Conservation (phyloP, 2,113 vertebrate species). For the Aviceda subcristata region DNA sequence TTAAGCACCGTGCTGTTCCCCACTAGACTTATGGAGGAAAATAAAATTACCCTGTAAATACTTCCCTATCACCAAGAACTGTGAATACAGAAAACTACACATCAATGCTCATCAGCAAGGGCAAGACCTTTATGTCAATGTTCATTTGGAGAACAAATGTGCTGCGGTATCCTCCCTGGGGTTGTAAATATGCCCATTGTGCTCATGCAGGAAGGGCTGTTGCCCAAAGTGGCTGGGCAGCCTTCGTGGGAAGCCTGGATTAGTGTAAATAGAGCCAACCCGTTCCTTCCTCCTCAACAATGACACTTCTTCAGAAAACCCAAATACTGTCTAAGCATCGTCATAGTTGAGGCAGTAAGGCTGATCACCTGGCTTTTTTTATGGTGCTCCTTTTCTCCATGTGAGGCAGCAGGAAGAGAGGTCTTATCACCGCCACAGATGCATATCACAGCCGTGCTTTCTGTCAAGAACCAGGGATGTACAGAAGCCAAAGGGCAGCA, state of each 20-base stretch:
- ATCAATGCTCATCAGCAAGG: constrained; percentile 65
- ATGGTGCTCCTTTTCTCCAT: neutral
- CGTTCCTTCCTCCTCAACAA: neutral
- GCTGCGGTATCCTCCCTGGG: neutral
- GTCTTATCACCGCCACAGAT: fast-evolving
- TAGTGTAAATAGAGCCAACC: neutral
- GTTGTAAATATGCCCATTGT: constrained; percentile 1
- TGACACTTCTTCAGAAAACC: neutral
- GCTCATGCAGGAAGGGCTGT: constrained; percentile 30
- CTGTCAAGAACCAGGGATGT: fast-evolving
- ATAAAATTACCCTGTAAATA: neutral
- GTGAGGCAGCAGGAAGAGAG: neutral
- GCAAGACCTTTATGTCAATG: constrained; percentile 59
- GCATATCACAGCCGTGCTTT: neutral
- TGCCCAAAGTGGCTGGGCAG: neutral
- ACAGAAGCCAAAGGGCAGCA: neutral
- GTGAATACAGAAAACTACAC: constrained; percentile 21
- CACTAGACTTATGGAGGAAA: neutral
- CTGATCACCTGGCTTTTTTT: neutral
- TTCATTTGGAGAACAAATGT: constrained; percentile 39
- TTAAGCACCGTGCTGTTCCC: neutral
- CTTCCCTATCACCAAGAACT: neutral
- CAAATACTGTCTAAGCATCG: neutral
- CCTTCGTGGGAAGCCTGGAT: neutral
- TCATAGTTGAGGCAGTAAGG: neutral